Evolutionary conservation across 37 sponge, comb jelly and placozoan genomes (phyloP), one percentile per base, ranked within the genome.

Genomic region (Agelas oroides): DNA sequence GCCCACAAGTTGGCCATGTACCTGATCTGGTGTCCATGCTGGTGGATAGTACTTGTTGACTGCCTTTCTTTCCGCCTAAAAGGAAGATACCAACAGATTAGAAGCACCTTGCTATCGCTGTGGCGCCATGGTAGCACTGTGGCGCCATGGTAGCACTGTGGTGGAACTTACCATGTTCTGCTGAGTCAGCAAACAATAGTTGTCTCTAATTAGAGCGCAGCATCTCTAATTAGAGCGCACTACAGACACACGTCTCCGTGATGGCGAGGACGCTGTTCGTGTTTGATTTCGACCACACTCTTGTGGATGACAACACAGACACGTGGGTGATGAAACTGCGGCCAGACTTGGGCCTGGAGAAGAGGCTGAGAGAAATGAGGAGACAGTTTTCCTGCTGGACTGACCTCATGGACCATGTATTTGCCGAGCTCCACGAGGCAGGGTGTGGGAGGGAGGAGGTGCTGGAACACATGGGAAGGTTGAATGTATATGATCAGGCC

Each of bases 1-100:
- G n/a, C n/a, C n/a, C n/a, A n/a, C n/a, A n/a, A n/a, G n/a, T n/a
- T n/a, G n/a, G n/a, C n/a, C n/a, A n/a, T n/a, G 53, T 85, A 95
- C 98, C 84, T 91, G 80, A 41, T 85, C 91, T 24, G 99, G 99
- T 25, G 77, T 81, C 97, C 97, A 99, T 60, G 96, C 92, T 65
- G 97, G 97, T 27, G 99, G 99, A 53, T 99, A 99, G 71, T 99
- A 99, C 90, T 99, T 99, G 87, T 99, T 97, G 35, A 89, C 90
- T 2, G 96, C 92, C 63, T 99, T 99, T 46, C 99, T 92, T 31
- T 99, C 99, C 19, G 94, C 95, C 99, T 93, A 61, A 21, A 39
- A 70, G 59, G 28, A 27, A 13, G 32, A 33, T 68, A 18, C 46
- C 46, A 46, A 46, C 6, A 8, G 8, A 46, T 12, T 46, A 8